These are phyloP conservation scores for Dicycla oo DNA, from an alignment of 2,888 invertebrate species.

Conservation along the genomic window DNA sequence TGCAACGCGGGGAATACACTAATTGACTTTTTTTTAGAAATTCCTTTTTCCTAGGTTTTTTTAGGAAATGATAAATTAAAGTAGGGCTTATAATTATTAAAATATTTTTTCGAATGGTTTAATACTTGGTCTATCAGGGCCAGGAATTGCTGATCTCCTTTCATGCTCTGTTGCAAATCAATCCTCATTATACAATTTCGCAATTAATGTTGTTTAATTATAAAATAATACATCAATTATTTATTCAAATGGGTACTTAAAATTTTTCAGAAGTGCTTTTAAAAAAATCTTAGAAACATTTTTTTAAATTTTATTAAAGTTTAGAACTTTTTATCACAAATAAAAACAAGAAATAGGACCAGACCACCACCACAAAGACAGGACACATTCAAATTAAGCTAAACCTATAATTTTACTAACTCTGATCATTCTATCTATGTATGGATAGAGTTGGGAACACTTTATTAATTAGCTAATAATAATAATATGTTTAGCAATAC, in stretches of 20 bases:
- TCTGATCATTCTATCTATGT: background rate
- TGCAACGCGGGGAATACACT: too few species aligned
- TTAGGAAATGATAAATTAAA: too few species aligned
- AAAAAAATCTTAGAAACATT: background rate
- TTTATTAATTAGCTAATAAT: background rate
- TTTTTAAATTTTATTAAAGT: background rate
- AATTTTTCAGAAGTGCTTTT: background rate
- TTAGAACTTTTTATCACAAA: conserved; percentile 10
- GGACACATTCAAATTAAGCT: too few species aligned
- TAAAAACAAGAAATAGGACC: conserved; percentile 14
- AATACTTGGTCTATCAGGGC: too few species aligned
- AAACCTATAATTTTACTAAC: background rate
- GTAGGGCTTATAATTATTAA: too few species aligned
- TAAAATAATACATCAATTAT: background rate
- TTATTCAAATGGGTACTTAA: too few species aligned
- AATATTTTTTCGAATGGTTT: too few species aligned
- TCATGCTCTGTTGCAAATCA: conserved; percentile 4
- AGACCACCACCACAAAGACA: conserved; percentile 30
- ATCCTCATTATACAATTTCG: background rate
- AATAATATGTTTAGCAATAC: background rate
- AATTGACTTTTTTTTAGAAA: too few species aligned
- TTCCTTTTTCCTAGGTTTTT: too few species aligned
- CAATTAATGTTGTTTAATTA: background rate
- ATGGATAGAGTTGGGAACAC: background rate
- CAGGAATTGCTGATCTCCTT: too few species aligned